Evolutionary conservation across 2,888 invertebrate species (phyloP), one percentile per base, ranked within the genome.

Genomic region (Meliscaeva auricollis): DNA sequence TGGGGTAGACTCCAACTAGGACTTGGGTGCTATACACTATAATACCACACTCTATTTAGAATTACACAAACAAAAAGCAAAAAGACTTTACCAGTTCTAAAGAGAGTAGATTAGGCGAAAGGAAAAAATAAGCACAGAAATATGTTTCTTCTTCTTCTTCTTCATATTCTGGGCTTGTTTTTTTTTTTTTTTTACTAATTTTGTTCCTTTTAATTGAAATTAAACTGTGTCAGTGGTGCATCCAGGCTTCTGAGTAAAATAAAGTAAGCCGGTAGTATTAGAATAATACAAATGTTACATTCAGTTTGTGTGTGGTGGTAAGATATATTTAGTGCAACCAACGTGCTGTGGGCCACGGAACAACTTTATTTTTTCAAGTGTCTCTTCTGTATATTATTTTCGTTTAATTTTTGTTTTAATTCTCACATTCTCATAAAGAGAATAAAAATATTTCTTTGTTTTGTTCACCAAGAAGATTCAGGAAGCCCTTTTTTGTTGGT

Each of bases 181-280:
- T 54, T 17, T 22, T 13, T 46, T 1, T 72, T 22, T 58, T 30
- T 35, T 35, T 58, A 1, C 17, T 13, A 13, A 13, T 41, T 4
- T 41, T 11, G 11, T 13, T 13, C 13, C 60, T 78, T 84, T 72
- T 84, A 79, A 84, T 84, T 84, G 83, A 84, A 79, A 84, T 79
- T 84, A 75, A 84, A 84, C 79, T 79, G 83, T 84, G 83, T 84
- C 83, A 84, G 79, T 84, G 83, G 83, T 38, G 79, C 83, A 84
- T 79, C 79, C 79, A 70, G 68, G 64, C n/a, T n/a, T n/a, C n/a
- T n/a, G 35, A 8, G 6, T 9, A 75, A 69, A 84, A 84, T 84
- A 74, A n/a, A 75, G 70, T 84, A 68, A 62, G 68, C 54, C 68
- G 20, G n/a, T 35, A 11, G 38, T 44, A 68, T 69, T 70, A 56